Evolutionary conservation across 2,797 vertebrate species (phyloP).

Genomic region (Myotis vivesi): DNA sequence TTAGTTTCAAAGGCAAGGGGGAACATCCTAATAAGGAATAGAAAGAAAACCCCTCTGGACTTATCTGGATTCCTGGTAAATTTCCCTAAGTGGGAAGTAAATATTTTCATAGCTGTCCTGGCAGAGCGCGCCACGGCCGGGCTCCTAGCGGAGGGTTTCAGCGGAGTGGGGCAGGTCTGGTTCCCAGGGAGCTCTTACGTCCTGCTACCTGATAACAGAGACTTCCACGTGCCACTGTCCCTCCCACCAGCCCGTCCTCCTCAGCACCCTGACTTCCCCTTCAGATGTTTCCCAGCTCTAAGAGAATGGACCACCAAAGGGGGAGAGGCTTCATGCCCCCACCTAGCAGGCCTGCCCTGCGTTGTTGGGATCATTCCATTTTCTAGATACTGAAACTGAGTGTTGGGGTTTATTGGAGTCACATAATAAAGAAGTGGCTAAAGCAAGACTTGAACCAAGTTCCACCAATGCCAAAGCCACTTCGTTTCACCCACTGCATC

Average conservation of each 20-base stretch:
- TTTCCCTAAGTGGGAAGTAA: constrained; percentile 73
- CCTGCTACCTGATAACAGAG: neutral
- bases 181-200: neutral
- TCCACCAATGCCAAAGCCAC: neutral
- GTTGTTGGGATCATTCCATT: neutral
- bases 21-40: constrained; percentile 49
- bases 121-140: neutral
- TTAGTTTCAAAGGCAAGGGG: constrained; percentile 63
- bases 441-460: neutral
- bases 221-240: neutral
- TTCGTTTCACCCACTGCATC: neutral
- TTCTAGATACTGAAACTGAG: neutral
- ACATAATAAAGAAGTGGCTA: neutral
- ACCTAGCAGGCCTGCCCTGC: neutral
- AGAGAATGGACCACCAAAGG: neutral
- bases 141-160: neutral
- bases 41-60: constrained; percentile 71
- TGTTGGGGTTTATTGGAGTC: neutral
- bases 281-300: neutral
- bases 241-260: rapidly evolving
- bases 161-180: neutral
- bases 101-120: constrained; percentile 59
- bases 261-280: neutral
- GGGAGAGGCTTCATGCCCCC: rapidly evolving
- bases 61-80: constrained; percentile 79